A percentile compares a stretch with the other conserved stretches of the same genome.
These are phyloP conservation scores for Gymnogyps californianus DNA, from an alignment of 2,113 vertebrate species.

Conservation along the genomic window DNA sequence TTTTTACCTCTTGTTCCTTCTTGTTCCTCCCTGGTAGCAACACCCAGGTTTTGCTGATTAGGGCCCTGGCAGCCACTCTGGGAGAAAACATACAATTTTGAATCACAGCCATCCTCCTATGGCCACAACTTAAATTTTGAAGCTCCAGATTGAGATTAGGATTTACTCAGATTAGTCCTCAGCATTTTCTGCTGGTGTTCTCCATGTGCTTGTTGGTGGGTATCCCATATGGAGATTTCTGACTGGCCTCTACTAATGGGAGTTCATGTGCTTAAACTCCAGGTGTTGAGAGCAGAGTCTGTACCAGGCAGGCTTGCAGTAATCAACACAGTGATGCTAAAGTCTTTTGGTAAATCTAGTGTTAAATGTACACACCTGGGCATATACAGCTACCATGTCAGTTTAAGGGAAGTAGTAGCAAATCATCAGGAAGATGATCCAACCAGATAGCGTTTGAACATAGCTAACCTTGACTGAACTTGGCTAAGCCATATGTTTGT, in stretches of 20 bases:
- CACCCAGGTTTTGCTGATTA: not conserved
- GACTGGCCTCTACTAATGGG: not conserved
- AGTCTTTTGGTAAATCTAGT: not conserved
- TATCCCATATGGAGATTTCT: not conserved
- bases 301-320: not conserved
- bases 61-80: not conserved
- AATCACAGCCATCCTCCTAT: not conserved
- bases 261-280: not conserved
- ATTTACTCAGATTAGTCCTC: not conserved
- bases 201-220: not conserved
- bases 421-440: not conserved
- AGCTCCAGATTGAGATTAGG: not conserved
- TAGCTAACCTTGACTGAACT: not conserved
- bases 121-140: not conserved
- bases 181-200: not conserved
- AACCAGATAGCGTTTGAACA: not conserved
- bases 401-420: not conserved
- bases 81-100: not conserved
- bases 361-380: not conserved
- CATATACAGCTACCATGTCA: not conserved
- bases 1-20: not conserved
- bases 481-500: not conserved
- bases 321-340: not conserved
- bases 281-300: not conserved
- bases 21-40: not conserved